Evolutionary conservation across 2,113 vertebrate species (phyloP), one percentile per base, ranked within the genome.

Genomic region (Philantomba maxwellii): DNA sequence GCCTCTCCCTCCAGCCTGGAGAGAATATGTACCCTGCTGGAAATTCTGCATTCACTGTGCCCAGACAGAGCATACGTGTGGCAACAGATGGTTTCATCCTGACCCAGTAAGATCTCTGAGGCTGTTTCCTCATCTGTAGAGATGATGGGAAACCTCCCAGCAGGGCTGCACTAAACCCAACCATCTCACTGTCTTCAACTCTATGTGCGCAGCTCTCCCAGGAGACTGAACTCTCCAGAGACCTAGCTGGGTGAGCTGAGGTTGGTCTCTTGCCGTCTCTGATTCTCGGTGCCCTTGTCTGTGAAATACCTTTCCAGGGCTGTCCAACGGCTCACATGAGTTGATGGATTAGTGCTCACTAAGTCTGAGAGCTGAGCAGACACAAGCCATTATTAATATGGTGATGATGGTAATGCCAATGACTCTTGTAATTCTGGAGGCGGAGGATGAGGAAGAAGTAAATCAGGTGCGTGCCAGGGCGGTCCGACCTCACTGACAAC

Each of bases 341-440:
- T 45, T 88, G 94, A 94, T 91, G 90, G 53, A 51, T 84, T 53
- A 70, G 85, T 15, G n/a, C 94, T 81, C 36, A 58, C 60, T 85
- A 23, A 58, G 30, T 89, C 95, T 91, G 85, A 90, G 60, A 90
- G 75, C 80, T 43, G 58, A 90, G 95, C 96, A 89, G 84, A 94
- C 26, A 9, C 2, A 9, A 58, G 30, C 45, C 81, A 13, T 92
- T 83, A 87, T 96, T 92, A 83, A 83, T 58, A 81, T 14, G 36
- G 39, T 17, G 66, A 16, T 14, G 33, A 39, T 57, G 62, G 33
- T 17, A 33, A 78, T 45, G 57, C 9, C 1, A 49, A 47, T 87
- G 95, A 90, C 64, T 90, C 30, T 87, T 66, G 60, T 70, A 28
- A 55, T 95, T 92, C 73, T 93, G 62, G 60, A 91, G 81, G 60